Evolutionary conservation across 2,797 vertebrate species (phyloP).

Genomic region (Alexandromys oeconomus): DNA sequence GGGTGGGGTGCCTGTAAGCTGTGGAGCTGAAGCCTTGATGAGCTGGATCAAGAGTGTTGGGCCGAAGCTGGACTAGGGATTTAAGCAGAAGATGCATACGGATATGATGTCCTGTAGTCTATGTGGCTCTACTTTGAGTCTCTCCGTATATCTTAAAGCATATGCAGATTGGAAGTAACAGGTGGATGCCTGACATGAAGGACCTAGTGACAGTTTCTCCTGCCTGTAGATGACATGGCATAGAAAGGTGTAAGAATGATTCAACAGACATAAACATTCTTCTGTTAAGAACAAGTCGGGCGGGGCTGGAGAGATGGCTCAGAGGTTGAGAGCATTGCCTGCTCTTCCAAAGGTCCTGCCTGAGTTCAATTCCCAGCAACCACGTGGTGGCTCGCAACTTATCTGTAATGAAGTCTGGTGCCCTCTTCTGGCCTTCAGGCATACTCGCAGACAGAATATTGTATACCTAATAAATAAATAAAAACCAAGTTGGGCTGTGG

Average conservation of each 20-base stretch:
- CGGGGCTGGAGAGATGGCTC: no score
- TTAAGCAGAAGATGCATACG: background rate
- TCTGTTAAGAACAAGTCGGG: constrained; percentile 10
- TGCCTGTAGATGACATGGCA: constrained; percentile 1
- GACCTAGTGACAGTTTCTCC: constrained; percentile 66
- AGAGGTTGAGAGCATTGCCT: no score
- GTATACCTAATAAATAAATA: no score
- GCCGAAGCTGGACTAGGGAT: background rate
- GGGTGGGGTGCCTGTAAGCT: background rate
- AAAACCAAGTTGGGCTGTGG: background rate
- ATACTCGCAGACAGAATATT: no score
- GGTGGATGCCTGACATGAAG: constrained; percentile 64
- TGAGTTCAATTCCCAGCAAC: no score
- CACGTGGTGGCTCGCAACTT: no score
- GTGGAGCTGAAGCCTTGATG: background rate
- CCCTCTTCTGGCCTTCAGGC: no score
- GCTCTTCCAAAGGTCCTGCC: no score
- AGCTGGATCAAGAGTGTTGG: background rate
- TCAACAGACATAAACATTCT: constrained; percentile 56
- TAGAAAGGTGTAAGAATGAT: constrained; percentile 62
- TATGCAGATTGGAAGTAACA: constrained; percentile 82
- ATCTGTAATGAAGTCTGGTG: no score
- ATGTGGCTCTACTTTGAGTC: background rate
- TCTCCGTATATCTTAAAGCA: constrained; percentile 86
- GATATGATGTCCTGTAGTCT: no score